Evolutionary conservation across 1,140 invertebrate species (phyloP).

Genomic region (Tenebrio molitor): DNA sequence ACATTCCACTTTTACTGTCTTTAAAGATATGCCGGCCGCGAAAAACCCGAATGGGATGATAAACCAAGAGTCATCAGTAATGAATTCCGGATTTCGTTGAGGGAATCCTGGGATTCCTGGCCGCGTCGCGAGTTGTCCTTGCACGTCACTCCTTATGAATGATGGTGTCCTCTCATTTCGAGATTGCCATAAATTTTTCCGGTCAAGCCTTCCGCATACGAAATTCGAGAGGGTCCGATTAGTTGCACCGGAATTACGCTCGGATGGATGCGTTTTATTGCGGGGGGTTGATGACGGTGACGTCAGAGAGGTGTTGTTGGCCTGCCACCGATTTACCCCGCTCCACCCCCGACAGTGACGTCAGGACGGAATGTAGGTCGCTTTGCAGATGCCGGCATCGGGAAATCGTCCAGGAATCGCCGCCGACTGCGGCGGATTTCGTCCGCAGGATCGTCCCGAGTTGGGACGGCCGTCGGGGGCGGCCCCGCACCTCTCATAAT

Average conservation of each 20-base stretch:
- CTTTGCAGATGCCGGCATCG: conserved; percentile 40
- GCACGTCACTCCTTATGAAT: conserved; percentile 34
- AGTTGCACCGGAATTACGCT: no score
- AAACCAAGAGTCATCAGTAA: conserved; percentile 28
- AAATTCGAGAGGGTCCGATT: no score
- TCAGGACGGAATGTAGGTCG: conserved; percentile 52
- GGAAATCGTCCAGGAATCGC: conserved; percentile 25
- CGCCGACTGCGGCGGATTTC: conserved; percentile 10
- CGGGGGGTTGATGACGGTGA: conserved; percentile 38
- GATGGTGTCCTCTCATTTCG: conserved; percentile 15
- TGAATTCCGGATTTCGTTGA: conserved; percentile 23
- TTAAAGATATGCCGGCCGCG: background rate
- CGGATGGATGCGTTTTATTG: conserved; percentile 21
- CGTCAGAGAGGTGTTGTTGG: conserved; percentile 51
- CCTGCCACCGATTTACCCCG: conserved; percentile 43
- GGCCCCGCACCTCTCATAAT: no score
- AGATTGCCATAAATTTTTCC: conserved; percentile 11
- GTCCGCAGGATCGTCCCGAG: background rate
- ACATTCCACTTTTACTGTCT: background rate
- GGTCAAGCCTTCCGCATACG: no score
- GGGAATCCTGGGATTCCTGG: conserved; percentile 28
- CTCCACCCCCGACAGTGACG: conserved; percentile 47
- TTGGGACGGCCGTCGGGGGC: background rate
- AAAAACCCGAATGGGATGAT: background rate
- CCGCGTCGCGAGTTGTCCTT: conserved; percentile 32